These are phyloP conservation scores for Neoniphon sammara DNA, from an alignment of 2,797 vertebrate species.

Conservation along the genomic window DNA sequence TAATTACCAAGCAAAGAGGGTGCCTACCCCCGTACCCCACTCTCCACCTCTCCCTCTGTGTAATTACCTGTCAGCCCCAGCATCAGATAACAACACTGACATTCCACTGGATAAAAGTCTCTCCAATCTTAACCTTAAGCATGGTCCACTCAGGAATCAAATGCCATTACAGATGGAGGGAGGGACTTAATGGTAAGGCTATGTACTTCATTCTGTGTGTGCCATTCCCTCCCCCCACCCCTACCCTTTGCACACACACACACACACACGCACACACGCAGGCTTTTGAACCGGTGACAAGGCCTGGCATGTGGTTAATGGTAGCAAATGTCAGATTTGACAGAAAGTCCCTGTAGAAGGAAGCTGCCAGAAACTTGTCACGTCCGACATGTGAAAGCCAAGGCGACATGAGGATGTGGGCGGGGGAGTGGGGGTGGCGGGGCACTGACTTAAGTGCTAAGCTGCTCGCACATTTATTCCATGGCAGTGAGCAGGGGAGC, in stretches of 20 bases:
- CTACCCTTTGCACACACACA: not conserved
- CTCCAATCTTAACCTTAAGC: slow-evolving; percentile 14
- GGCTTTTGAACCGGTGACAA: slow-evolving; percentile 21
- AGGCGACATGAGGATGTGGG: slow-evolving; percentile 12
- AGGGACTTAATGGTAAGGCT: not conserved
- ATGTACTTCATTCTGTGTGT: no score
- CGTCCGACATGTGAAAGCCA: slow-evolving; percentile 25
- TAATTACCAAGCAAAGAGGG: slow-evolving; percentile 41
- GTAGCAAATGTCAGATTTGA: slow-evolving; percentile 57
- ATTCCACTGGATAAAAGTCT: slow-evolving; percentile 29
- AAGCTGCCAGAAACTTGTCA: slow-evolving; percentile 40
- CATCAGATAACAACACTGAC: slow-evolving; percentile 55
- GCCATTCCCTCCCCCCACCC: not conserved
- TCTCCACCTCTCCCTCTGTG: slow-evolving; percentile 21
- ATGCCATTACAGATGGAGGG: not conserved
- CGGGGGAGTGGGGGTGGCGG: not conserved
- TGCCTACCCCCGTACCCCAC: not conserved
- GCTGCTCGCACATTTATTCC: slow-evolving; percentile 5
- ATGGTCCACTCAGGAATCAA: not conserved
- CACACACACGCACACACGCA: slow-evolving; percentile 8
- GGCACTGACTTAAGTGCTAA: not conserved
- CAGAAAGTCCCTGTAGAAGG: slow-evolving; percentile 28
- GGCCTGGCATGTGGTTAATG: slow-evolving; percentile 37
- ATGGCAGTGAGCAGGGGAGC: not conserved
- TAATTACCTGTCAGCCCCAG: slow-evolving; percentile 71